Evolutionary conservation across 2,888 invertebrate species (phyloP).

Genomic region (Chrysotoxum bicinctum): DNA sequence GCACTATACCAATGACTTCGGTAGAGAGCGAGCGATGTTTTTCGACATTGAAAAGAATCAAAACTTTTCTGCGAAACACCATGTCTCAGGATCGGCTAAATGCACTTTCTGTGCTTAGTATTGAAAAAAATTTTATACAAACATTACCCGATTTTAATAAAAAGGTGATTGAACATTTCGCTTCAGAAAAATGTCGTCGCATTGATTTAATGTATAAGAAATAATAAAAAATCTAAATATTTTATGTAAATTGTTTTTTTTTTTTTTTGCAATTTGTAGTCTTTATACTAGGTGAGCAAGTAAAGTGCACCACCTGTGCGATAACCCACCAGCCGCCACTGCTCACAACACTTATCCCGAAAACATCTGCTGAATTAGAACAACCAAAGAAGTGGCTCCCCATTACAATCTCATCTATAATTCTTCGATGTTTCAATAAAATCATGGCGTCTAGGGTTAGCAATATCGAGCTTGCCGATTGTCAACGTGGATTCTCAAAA

Average conservation of each 20-base stretch:
- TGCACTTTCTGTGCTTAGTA: not conserved
- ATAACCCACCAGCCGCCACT: too few relatives aligned
- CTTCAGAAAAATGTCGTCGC: not conserved
- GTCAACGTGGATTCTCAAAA: constrained; percentile 1
- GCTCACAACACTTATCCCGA: too few relatives aligned
- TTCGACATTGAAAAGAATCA: not conserved
- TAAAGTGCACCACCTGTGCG: too few relatives aligned
- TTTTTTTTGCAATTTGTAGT: too few relatives aligned
- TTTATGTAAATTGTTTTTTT: too few relatives aligned
- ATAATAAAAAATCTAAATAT: not conserved
- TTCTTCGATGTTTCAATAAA: too few relatives aligned
- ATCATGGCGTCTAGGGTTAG: too few relatives aligned
- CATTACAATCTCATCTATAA: too few relatives aligned
- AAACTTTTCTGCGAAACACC: not conserved
- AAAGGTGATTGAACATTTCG: not conserved
- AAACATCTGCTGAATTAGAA: too few relatives aligned
- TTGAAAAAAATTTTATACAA: not conserved
- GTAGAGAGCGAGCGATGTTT: not conserved
- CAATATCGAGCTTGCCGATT: not conserved
- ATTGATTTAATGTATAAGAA: not conserved
- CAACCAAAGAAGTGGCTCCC: too few relatives aligned
- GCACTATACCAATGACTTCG: not conserved
- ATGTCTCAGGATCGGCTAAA: not conserved
- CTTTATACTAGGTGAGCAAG: too few relatives aligned
- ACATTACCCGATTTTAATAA: not conserved